Evolutionary conservation across 1,140 invertebrate species (phyloP).

Genomic region (Ceratitis capitata): DNA sequence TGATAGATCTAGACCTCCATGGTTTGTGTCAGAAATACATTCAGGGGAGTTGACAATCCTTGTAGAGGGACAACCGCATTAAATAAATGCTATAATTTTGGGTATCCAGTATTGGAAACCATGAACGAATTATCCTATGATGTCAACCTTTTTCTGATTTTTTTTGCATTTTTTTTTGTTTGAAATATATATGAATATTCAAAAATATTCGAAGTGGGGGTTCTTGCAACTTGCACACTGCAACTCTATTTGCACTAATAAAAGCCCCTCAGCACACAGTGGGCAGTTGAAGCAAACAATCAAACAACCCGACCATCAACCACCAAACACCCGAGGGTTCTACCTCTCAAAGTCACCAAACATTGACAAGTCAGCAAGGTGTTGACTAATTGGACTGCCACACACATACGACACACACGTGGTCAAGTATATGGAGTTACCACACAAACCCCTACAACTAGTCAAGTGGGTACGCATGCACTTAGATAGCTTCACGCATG

Average conservation of each 20-base stretch:
- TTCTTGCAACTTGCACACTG: background rate
- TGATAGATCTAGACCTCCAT: no score
- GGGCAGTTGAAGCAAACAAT: background rate
- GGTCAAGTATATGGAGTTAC: no score
- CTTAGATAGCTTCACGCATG: constrained; percentile 20
- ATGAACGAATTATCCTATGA: no score
- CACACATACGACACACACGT: background rate
- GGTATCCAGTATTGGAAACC: no score
- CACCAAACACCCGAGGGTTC: background rate
- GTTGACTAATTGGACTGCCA: constrained; percentile 20
- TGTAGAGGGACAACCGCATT: no score
- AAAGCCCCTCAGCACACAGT: background rate
- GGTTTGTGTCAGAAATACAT: no score
- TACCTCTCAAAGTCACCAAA: background rate
- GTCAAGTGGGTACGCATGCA: constrained; percentile 18
- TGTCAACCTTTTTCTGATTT: no score
- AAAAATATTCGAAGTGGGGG: background rate
- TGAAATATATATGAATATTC: no score
- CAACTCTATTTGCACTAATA: background rate
- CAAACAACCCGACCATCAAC: background rate
- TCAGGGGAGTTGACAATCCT: no score
- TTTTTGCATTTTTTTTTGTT: no score
- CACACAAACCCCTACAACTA: background rate
- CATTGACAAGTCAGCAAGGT: background rate
- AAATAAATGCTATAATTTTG: no score